phyloP scores from a whole-genome alignment of 2,797 vertebrate species.

The Trachops cirrhosus region DNA sequence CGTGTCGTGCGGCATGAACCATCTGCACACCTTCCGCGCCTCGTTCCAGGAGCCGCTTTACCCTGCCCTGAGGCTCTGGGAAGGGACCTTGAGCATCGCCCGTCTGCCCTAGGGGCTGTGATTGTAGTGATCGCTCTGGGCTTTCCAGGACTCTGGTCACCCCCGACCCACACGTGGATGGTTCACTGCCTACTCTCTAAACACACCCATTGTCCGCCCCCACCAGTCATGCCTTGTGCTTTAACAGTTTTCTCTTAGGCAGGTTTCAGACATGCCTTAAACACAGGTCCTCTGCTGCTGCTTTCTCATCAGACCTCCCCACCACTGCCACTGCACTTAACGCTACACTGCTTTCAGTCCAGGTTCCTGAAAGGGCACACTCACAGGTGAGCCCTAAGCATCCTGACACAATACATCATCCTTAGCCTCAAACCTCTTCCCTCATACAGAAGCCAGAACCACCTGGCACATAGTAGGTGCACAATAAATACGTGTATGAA shows the following conservation, averaged over 20 bases:
- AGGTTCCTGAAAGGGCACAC: neutral
- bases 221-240: neutral
- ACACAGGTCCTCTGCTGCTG: neutral
- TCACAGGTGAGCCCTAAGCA: neutral
- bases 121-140: no score
- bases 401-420: neutral
- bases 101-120: slow-evolving; percentile 74
- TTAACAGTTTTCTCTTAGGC: neutral
- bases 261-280: neutral
- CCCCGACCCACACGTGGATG: neutral
- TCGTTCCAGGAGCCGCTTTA: slow-evolving; percentile 82
- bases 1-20: slow-evolving; percentile 77
- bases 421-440: neutral
- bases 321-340: neutral
- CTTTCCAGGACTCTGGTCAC: neutral
- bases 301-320: neutral
- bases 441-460: neutral
- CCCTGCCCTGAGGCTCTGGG: slow-evolving; percentile 84
- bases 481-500: neutral
- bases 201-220: neutral
- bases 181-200: neutral
- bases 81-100: slow-evolving; percentile 77
- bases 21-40: slow-evolving; percentile 82
- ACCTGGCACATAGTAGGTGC: neutral
- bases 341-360: neutral